phyloP scores from a whole-genome alignment of 1,140 invertebrate species.

The Leptinotarsa texana region DNA sequence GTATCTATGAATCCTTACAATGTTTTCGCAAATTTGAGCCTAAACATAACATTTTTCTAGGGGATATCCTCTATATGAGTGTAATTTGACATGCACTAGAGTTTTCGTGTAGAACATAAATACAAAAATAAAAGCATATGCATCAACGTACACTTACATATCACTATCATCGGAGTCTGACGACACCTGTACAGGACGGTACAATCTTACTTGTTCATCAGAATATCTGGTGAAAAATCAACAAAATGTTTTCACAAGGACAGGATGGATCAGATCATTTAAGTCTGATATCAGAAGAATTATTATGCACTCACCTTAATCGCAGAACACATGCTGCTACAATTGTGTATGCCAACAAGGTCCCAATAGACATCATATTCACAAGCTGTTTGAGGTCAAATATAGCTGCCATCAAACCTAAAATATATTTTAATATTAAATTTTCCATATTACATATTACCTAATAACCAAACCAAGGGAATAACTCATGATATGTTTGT shows the following conservation, averaged over 20 bases:
- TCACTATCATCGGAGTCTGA: conserved; percentile 36
- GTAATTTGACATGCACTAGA: too few relatives aligned
- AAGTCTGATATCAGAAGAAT: neutral
- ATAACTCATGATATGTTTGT: too few relatives aligned
- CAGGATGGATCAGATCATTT: neutral
- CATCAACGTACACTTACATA: conserved; percentile 29
- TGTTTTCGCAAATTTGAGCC: too few relatives aligned
- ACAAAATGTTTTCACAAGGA: conserved; percentile 14
- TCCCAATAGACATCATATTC: conserved; percentile 89
- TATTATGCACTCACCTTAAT: conserved; percentile 60
- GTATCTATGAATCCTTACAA: too few relatives aligned
- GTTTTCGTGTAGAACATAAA: too few relatives aligned
- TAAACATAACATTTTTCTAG: too few relatives aligned
- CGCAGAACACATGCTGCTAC: conserved; percentile 80
- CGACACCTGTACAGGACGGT: conserved; percentile 21
- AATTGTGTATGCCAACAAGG: conserved; percentile 82
- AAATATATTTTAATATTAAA: conserved; percentile 12
- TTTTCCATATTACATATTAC: neutral
- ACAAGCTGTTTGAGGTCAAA: conserved; percentile 78
- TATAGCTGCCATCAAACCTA: conserved; percentile 73
- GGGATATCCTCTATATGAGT: too few relatives aligned
- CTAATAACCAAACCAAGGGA: too few relatives aligned
- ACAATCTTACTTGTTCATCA: conserved; percentile 24
- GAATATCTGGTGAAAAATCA: conserved; percentile 35
- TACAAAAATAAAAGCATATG: conserved; percentile 13